These are phyloP conservation scores for Dolomedes plantarius DNA, from an alignment of 2,888 invertebrate genomes.

Conservation along the genomic window DNA sequence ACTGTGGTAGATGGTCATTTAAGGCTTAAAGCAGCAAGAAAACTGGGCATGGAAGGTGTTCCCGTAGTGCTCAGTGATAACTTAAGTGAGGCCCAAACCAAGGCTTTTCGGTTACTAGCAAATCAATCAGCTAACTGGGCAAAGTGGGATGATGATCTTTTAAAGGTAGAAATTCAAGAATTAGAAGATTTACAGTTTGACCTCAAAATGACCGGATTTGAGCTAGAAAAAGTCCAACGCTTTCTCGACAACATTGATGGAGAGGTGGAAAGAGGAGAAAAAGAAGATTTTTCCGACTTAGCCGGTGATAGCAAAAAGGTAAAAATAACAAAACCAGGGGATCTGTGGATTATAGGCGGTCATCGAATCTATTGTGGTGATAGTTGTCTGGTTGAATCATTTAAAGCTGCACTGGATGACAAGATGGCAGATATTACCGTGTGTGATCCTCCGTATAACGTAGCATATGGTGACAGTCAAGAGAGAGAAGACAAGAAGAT, in stretches of 20 bases:
- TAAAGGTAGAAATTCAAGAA: background rate
- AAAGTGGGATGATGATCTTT: background rate
- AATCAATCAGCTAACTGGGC: background rate
- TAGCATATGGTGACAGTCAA: background rate
- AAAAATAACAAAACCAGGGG: background rate
- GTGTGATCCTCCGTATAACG: conserved; percentile 12
- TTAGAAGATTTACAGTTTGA: background rate
- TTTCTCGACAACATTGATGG: background rate
- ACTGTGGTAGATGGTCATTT: background rate
- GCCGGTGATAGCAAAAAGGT: background rate
- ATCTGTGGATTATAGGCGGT: background rate
- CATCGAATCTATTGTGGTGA: conserved; percentile 1
- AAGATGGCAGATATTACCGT: conserved; percentile 25
- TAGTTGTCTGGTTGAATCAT: background rate
- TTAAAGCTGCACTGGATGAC: conserved; percentile 11
- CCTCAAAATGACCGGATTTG: background rate
- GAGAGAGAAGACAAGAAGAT: conserved; percentile 20
- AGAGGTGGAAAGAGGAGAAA: background rate
- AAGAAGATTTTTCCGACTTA: no score
- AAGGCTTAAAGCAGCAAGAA: background rate
- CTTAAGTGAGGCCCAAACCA: background rate
- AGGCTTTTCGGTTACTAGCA: background rate
- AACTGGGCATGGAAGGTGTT: background rate
- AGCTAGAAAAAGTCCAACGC: background rate
- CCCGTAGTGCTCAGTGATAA: background rate